A percentile compares a stretch with the other conserved stretches of the same genome.
phyloP scores from a whole-genome alignment of 2,888 invertebrate species.

The Brachyptera risi region DNA sequence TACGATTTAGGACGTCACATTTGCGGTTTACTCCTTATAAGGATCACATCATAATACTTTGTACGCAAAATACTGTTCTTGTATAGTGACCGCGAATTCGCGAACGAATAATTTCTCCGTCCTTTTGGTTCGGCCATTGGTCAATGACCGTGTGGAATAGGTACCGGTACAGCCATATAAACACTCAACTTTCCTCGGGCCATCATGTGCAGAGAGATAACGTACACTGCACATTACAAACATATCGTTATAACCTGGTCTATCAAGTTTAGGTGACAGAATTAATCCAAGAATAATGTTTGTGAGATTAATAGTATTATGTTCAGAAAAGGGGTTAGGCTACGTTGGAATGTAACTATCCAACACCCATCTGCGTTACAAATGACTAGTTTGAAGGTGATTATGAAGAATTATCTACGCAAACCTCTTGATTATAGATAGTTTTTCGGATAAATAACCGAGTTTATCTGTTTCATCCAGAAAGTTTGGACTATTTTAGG shows the following conservation, averaged over 20 bases:
- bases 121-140: not conserved
- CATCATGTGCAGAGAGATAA: not conserved
- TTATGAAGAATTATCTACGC: not conserved
- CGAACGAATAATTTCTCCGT: not conserved
- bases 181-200: conserved; percentile 7
- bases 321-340: conserved; percentile 13
- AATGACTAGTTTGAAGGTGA: not conserved
- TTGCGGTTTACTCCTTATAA: too few species aligned
- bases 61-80: too few species aligned
- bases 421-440: not conserved
- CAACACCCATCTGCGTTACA: conserved; percentile 1
- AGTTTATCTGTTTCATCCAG: not conserved
- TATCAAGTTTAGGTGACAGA: conserved; percentile 17
- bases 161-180: too few species aligned
- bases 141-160: too few species aligned
- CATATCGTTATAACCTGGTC: conserved; percentile 9
- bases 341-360: conserved; percentile 4
- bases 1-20: too few species aligned
- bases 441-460: not conserved
- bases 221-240: conserved; percentile 1
- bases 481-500: not conserved
- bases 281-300: conserved; percentile 15
- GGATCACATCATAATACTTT: too few species aligned
- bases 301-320: conserved; percentile 17
- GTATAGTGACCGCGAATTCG: not conserved